phyloP scores from a whole-genome alignment of 2,113 vertebrate genomes.

The Amphiprion ocellaris region DNA sequence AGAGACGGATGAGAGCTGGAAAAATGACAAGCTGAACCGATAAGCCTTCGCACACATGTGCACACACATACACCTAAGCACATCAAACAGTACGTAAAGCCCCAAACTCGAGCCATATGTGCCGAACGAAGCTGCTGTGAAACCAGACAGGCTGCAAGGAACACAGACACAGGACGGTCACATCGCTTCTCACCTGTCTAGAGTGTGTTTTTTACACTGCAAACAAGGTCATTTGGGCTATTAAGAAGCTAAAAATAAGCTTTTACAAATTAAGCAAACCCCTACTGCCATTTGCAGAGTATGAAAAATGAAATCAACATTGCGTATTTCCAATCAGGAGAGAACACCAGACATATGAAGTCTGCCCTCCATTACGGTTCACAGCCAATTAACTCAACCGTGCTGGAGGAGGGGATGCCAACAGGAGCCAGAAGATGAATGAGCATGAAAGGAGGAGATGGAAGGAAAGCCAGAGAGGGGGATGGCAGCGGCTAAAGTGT shows the following conservation, averaged over 20 bases:
- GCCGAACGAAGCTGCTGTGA: slow-evolving; percentile 10
- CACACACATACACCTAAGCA: slow-evolving; percentile 41
- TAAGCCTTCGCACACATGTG: slow-evolving; percentile 39
- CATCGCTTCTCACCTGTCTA: slow-evolving; percentile 34
- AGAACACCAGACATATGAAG: slow-evolving; percentile 22
- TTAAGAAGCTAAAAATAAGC: slow-evolving; percentile 9
- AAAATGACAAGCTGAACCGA: slow-evolving; percentile 47
- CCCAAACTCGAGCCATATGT: slow-evolving; percentile 7
- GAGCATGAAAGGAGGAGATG: slow-evolving; percentile 39
- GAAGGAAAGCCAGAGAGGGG: slow-evolving; percentile 23
- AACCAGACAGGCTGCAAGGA: slow-evolving; percentile 11
- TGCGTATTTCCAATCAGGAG: slow-evolving; percentile 20
- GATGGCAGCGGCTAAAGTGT: slow-evolving; percentile 14
- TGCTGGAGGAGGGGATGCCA: slow-evolving; percentile 41
- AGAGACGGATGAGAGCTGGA: slow-evolving; percentile 4
- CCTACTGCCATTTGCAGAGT: slow-evolving; percentile 5
- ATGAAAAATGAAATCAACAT: slow-evolving; percentile 12
- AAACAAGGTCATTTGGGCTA: slow-evolving; percentile 1
- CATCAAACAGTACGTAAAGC: slow-evolving; percentile 32
- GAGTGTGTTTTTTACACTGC: slow-evolving; percentile 4
- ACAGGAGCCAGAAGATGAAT: slow-evolving; percentile 56
- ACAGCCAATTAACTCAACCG: slow-evolving; percentile 61
- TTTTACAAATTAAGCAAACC: background rate
- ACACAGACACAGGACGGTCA: background rate
- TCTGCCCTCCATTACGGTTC: slow-evolving; percentile 29